phyloP scores from a whole-genome alignment of 1,140 invertebrate species.

The Hyphantria cunea region DNA sequence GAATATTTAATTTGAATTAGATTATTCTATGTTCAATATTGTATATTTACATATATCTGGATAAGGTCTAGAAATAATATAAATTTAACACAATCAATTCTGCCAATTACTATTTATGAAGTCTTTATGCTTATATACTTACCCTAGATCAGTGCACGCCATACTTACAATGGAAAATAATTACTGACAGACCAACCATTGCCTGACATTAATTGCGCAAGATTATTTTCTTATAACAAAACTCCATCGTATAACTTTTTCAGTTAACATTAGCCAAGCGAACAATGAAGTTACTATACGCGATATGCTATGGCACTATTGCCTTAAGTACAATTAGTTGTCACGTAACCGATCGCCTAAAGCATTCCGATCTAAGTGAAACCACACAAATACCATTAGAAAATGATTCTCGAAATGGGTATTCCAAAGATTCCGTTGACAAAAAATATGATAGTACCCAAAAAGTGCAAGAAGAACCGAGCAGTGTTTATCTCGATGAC shows the following conservation, averaged over 20 bases:
- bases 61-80: too few species aligned
- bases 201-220: constrained; percentile 51
- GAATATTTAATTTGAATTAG: too few species aligned
- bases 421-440: background rate
- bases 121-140: background rate
- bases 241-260: constrained; percentile 22
- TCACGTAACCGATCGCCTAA: constrained; percentile 13
- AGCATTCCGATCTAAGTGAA: background rate
- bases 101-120: constrained; percentile 1
- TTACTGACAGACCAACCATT: constrained; percentile 38
- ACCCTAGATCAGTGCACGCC: too few species aligned
- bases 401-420: background rate
- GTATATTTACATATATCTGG: too few species aligned
- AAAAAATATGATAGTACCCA: constrained; percentile 8
- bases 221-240: constrained; percentile 54
- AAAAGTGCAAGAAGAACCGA: constrained; percentile 30
- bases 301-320: constrained; percentile 10
- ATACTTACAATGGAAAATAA: constrained; percentile 23
- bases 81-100: too few species aligned
- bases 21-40: too few species aligned
- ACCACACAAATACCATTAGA: background rate
- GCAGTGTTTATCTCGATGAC: constrained; percentile 62
- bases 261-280: constrained; percentile 4
- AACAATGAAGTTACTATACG: constrained; percentile 11
- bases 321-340: constrained; percentile 18